Evolutionary conservation across 2,797 vertebrate genomes (phyloP), one percentile per base, ranked within the genome.

Genomic region (Trachurus trachurus): DNA sequence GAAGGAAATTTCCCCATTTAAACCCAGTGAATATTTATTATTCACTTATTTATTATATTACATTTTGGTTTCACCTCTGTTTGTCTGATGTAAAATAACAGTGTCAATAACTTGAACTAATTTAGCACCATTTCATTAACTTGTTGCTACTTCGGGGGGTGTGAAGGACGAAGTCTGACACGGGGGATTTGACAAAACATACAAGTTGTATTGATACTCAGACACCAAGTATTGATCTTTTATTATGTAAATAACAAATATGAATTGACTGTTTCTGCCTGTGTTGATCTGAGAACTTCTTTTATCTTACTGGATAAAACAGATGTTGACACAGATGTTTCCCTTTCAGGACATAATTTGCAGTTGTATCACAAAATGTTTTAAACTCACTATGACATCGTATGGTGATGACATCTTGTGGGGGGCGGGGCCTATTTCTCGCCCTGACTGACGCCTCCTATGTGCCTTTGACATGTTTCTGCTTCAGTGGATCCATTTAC

Each of bases 381-480:
- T 34, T 26, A 34, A 34, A 34, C 4, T 34, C 31, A 34, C 31
- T 34, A 34, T 34, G 31, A 34, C 31, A 34, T 34, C 31, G 31
- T 34, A 34, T 5, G 31, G 31, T 34, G 31, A 34, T 34, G 31
- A 34, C 6, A 34, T 34, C 31, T 0, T 6, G 31, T 34, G 31
- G 31, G 31, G 26, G 26, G 26, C 31, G 31, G 31, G 31, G 31
- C 31, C 31, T 34, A 3, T 26, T 26, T 26, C 26, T 26, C 31
- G 5, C 31, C 6, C 31, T 34, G 6, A 5, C 31, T 34, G 31
- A 6, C 31, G 31, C 31, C 31, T 34, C 31, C 59, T 83, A 89
- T 88, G 88, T 91, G 86, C 85, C 89, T 50, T 44, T 78, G 88
- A 90, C 84, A 57, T 75, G 56, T 67, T 60, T 26, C 54, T 44